These are phyloP conservation scores for Buphagus erythrorhynchus DNA, from an alignment of 2,797 vertebrate genomes.

Conservation along the genomic window DNA sequence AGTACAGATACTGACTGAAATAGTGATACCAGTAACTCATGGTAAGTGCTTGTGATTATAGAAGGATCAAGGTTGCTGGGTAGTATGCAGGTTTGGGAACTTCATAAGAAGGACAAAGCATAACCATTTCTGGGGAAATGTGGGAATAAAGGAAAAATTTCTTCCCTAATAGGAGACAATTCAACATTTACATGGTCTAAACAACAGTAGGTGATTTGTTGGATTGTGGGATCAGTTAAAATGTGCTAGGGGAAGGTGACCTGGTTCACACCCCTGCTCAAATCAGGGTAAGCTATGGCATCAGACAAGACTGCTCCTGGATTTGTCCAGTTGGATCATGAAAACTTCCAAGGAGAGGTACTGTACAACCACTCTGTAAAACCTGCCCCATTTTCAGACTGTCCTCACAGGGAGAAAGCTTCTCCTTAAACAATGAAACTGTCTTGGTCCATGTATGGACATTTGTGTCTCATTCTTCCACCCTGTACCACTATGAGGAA, in stretches of 20 bases:
- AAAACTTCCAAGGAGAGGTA: neutral
- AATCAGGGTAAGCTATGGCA: neutral
- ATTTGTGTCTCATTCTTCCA: neutral
- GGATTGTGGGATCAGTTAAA: neutral
- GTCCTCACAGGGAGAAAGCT: neutral
- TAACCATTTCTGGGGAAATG: neutral
- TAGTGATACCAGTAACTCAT: neutral
- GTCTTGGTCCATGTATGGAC: neutral
- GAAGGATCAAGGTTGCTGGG: neutral
- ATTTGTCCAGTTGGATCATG: neutral
- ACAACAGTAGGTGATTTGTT: neutral
- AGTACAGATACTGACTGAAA: neutral
- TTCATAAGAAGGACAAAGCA: neutral
- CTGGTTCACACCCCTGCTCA: neutral
- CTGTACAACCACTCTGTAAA: neutral
- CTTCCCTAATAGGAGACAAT: neutral
- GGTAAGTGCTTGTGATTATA: neutral
- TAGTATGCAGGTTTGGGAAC: neutral
- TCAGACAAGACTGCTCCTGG: neutral
- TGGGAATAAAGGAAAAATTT: neutral
- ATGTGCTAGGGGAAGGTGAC: neutral
- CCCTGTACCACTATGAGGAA: neutral
- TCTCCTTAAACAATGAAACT: neutral
- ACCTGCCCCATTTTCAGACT: neutral
- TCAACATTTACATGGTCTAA: neutral